Evolutionary conservation across 2,113 vertebrate genomes (phyloP).

Genomic region (Athene cunicularia): DNA sequence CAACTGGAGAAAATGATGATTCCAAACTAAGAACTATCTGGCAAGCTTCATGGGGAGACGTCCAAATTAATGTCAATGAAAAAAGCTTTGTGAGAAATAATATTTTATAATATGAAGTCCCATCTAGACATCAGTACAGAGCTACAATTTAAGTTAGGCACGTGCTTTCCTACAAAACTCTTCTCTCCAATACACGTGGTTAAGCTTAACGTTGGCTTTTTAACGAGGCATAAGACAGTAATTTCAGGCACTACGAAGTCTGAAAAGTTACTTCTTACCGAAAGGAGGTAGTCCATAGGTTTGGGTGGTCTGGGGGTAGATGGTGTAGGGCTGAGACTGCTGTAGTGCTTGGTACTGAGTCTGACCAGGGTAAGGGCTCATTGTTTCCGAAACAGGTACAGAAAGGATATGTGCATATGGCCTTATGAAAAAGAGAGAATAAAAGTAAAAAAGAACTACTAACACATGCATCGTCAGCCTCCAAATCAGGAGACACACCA

Average conservation of each 20-base stretch:
- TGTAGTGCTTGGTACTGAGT: constrained; percentile 87
- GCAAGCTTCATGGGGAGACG: background rate
- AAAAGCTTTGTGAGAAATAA: background rate
- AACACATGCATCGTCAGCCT: background rate
- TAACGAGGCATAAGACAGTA: background rate
- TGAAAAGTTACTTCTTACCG: constrained; percentile 78
- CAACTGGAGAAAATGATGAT: background rate
- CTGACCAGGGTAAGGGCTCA: constrained; percentile 87
- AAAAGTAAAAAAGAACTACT: background rate
- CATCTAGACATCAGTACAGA: background rate
- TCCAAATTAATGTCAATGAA: background rate
- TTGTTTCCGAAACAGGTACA: constrained; percentile 81
- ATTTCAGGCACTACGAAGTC: background rate
- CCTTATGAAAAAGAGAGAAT: constrained; percentile 66
- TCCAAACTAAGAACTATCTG: background rate
- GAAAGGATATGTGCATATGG: constrained; percentile 83
- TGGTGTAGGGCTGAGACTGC: constrained; percentile 88
- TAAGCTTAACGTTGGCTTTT: background rate
- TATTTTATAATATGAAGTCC: background rate
- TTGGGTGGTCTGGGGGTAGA: constrained; percentile 92
- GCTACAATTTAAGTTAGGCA: background rate
- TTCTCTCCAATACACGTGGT: background rate
- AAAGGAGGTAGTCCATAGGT: constrained; percentile 97
- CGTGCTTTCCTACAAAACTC: background rate
- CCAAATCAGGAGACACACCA: background rate